Percentiles rank a stretch among this genome's conserved stretches.
Conservation (phyloP, 2,113 vertebrate genomes). For the Lasiurus cinereus region DNA sequence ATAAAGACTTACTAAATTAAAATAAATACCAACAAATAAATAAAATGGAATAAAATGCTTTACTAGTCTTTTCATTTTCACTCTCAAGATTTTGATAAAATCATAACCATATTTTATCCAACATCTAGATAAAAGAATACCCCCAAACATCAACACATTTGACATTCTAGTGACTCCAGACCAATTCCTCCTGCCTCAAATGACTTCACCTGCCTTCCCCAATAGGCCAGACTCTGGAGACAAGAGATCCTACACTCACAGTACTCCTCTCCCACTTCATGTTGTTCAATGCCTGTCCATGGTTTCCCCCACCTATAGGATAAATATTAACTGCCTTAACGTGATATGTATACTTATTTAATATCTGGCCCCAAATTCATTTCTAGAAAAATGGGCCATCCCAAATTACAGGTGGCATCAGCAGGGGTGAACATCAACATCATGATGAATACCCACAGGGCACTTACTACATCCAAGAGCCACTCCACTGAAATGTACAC, state of each 20-base stretch:
- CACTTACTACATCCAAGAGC: not conserved
- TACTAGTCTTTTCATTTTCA: conserved; percentile 4
- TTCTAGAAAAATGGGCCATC: not conserved
- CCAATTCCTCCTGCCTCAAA: not conserved
- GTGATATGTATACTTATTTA: not conserved
- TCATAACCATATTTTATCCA: not conserved
- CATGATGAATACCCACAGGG: not conserved
- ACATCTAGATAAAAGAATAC: not conserved
- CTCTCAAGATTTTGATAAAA: conserved; percentile 5
- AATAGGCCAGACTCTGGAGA: not conserved
- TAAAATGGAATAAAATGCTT: not conserved
- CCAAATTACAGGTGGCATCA: not conserved
- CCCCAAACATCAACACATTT: not conserved
- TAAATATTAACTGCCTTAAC: not conserved
- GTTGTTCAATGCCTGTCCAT: not conserved
- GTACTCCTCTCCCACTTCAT: not conserved
- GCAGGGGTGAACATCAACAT: not conserved
- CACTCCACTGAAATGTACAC: not conserved
- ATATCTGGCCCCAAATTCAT: not conserved
- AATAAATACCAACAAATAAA: not conserved
- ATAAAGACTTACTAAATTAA: too few species aligned
- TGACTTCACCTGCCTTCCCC: not conserved
- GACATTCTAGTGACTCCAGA: not conserved
- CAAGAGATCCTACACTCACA: not conserved
- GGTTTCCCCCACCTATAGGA: not conserved